Evolutionary conservation across 2,888 invertebrate species (phyloP), one percentile per base, ranked within the genome.

Genomic region (Drosophila siamana): DNA sequence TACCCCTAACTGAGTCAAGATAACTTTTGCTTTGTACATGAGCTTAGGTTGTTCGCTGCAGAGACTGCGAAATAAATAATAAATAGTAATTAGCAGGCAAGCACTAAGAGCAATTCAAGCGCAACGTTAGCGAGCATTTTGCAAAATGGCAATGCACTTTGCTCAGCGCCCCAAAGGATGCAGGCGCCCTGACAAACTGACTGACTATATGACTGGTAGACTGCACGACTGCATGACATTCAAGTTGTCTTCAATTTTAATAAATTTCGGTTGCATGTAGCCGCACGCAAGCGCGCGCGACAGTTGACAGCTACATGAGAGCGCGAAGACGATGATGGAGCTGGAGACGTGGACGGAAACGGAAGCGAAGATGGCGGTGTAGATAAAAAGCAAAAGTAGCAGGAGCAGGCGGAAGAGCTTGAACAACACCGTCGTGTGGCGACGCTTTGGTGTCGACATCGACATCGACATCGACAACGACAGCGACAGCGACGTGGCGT

Each of bases 211-310:
- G 61, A 62, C 46, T 72, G 63, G 60, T 48, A 78, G 65, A 63
- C 72, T 67, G 64, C 44, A 57, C 68, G 71, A 60, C 43, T 69
- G 48, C 13, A 13, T 64, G 74, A 76, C 70, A 61, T 69, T 72
- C 80, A 66, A 81, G 75, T 64, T 80, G 76, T 82, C 67, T 77
- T 85, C 83, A 70, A 69, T 77, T 80, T 82, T 79, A 83, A 83
- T 85, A 85, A 69, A 82, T 80, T 82, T 60, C 11, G 72, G 78
- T 7, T 64, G 64, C 78, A 74, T 74, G 55, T 50, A 46, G 38
- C 69, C 50, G 57, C 7, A 78, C 78, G 75, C 78, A 78, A 69
- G 80, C 78, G 67, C 80, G 80, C 69, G 80, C 83, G 80, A 78
- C 85, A 85, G 82, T 78, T 83, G 83, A 80, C 83, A 82, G 85